Evolutionary conservation across 2,797 vertebrate species (phyloP).

Genomic region (Carcharodon carcharias): DNA sequence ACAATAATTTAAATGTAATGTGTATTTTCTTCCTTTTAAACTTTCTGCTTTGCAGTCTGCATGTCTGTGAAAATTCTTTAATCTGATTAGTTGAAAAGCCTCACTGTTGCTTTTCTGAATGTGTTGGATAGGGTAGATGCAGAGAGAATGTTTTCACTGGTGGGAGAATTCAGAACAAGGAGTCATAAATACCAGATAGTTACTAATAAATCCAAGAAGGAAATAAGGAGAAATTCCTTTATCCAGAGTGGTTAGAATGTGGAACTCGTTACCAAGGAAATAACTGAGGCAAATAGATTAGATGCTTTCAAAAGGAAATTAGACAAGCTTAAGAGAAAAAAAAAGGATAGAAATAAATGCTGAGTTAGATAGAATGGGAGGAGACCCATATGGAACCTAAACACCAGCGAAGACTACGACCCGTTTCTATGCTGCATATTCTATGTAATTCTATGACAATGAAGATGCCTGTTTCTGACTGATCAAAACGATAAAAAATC

Average conservation of each 20-base stretch:
- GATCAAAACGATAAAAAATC: not conserved
- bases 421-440: not conserved
- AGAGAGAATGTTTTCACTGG: not conserved
- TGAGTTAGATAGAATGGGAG: not conserved
- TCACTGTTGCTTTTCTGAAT: not conserved
- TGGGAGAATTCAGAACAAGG: not conserved
- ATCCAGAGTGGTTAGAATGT: not conserved
- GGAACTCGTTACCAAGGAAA: not conserved
- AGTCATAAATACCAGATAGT: not conserved
- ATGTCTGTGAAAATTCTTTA: too few species aligned
- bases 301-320: not conserved
- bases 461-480: not conserved
- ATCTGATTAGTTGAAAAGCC: not conserved
- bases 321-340: not conserved
- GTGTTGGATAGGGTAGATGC: not conserved
- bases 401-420: not conserved
- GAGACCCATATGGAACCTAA: too few species aligned
- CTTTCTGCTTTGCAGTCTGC: not conserved
- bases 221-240: not conserved
- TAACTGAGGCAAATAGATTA: not conserved
- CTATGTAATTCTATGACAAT: not conserved
- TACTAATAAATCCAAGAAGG: not conserved
- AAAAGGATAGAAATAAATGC: not conserved
- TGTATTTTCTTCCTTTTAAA: not conserved
- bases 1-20: not conserved